Conservation (phyloP, 2,888 invertebrate species). For the Lymantria dispar region DNA sequence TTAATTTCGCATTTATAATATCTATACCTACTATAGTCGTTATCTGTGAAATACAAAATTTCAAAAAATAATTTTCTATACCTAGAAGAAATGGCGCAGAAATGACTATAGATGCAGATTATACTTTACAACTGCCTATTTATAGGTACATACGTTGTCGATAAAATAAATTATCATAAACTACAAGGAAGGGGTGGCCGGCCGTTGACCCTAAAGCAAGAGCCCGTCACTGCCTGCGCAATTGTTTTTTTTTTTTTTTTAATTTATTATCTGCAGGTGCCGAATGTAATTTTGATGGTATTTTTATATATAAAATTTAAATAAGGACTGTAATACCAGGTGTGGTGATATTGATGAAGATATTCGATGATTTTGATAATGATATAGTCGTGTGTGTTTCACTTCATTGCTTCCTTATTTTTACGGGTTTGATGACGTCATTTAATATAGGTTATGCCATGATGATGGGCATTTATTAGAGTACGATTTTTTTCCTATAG, state of each 20-base stretch:
- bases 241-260: slow-evolving; percentile 39
- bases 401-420: too few relatives aligned
- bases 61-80: too few relatives aligned
- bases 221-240: slow-evolving; percentile 27
- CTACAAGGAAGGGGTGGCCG: slow-evolving; percentile 40
- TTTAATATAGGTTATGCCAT: too few relatives aligned
- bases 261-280: slow-evolving; percentile 38
- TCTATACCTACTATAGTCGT: too few relatives aligned
- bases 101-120: slow-evolving; percentile 24
- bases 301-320: slow-evolving; percentile 21
- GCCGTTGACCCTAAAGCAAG: slow-evolving; percentile 38
- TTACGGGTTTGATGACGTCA: too few relatives aligned
- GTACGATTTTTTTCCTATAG: too few relatives aligned
- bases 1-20: too few relatives aligned
- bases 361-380: background rate
- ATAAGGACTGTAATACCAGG: slow-evolving; percentile 16
- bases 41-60: too few relatives aligned
- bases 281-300: slow-evolving; percentile 22
- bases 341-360: slow-evolving; percentile 4
- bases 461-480: too few relatives aligned
- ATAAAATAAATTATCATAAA: slow-evolving; percentile 45
- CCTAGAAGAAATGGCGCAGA: slow-evolving; percentile 2
- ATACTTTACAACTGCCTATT: slow-evolving; percentile 25
- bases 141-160: slow-evolving; percentile 27
- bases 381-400: too few relatives aligned